Base-by-base conservation (phyloP, 2,888 invertebrate genomes). In the Hirtodrosophila histrioides region DNA sequence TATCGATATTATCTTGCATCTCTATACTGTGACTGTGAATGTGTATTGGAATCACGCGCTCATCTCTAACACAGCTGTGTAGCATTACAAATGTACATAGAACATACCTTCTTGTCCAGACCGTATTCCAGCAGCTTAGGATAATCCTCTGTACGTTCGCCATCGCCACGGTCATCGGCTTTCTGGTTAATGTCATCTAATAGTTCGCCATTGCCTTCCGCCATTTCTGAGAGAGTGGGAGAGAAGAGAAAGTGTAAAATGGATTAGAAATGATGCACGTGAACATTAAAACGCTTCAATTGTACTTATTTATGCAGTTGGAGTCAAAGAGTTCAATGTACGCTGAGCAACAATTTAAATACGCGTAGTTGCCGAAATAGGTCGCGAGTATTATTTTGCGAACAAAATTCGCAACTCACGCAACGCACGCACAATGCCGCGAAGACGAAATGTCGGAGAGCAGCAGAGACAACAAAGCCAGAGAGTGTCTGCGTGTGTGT, bases 121-220 rank as follows among this genome's bases (percentile, higher is more conserved):
- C 98, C 98, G 94, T 98, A 98, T 92, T 97, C 97, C 91, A 98
- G 94, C 89, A 98, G 94, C 94, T 98, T 98, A 92, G 95, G 95
- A 93, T 97, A 98, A 93, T 98, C 98, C 93, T 96, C 97, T 91
- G 97, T 96, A 89, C 91, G 89, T 85, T 92, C 91, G 75, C 92
- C 92, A 89, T 92, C 92, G 70, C 91, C 92, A 81, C 91, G 91
- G 85, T 91, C 92, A 75, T 92, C 92, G 82, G 92, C 89, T 89
- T 92, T 92, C 87, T 89, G 89, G 83, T 89, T 91, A 84, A 92
- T 90, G 79, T 92, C 91, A 72, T 92, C 92, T 84, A 92, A 86
- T 76, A 92, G 86, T 90, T 92, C 92, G 86, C 92, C 92, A 91
- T 92, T 92, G 82, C 92, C 92, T 90, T 92, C 92, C 90, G 92